phyloP scores from a whole-genome alignment of 2,113 vertebrate species.

The Nannospalax galili region DNA sequence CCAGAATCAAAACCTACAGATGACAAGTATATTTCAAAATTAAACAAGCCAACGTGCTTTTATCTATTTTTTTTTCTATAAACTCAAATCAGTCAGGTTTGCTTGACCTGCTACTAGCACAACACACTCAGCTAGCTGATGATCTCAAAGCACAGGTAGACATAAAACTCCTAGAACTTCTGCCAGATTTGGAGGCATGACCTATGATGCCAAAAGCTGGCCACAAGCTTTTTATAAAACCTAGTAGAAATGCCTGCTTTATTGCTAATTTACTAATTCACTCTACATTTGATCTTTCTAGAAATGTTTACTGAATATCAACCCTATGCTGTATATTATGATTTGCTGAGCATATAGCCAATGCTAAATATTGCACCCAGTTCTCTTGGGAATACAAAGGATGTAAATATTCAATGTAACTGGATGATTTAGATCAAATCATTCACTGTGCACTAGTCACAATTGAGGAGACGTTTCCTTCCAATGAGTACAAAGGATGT shows the following conservation, averaged over 20 bases:
- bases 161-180: background rate
- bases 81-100: background rate
- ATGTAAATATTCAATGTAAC: background rate
- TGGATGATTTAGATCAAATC: background rate
- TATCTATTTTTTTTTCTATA: background rate
- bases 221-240: background rate
- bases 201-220: background rate
- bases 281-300: background rate
- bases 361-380: background rate
- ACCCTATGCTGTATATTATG: background rate
- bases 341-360: background rate
- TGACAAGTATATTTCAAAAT: constrained; percentile 17
- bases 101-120: background rate
- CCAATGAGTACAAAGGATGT: background rate
- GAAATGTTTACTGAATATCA: background rate
- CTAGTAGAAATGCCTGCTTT: background rate
- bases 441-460: background rate
- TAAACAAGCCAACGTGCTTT: background rate
- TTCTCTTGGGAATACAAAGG: background rate
- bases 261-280: background rate
- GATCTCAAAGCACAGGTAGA: constrained; percentile 3
- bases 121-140: background rate
- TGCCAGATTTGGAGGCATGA: constrained; percentile 1
- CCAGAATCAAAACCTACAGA: constrained; percentile 33
- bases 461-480: background rate